Conservation (phyloP, 2,797 vertebrate genomes). For the Typhlichthys eigenmanni region DNA sequence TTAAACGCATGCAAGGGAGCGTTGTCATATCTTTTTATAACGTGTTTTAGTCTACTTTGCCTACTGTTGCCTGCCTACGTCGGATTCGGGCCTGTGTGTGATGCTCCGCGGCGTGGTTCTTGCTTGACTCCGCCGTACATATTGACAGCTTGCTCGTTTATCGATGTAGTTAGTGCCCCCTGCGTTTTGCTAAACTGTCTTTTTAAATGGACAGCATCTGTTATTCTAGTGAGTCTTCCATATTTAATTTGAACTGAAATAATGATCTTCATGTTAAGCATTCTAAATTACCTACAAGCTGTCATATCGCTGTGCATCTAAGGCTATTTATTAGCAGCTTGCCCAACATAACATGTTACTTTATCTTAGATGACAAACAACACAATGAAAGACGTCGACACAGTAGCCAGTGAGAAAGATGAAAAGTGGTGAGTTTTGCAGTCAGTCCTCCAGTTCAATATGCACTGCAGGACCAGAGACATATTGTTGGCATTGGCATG, state of each 20-base stretch:
- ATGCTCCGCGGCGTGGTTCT: constrained; percentile 23
- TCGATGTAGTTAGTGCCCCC: neutral
- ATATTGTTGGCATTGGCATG: neutral
- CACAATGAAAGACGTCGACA: constrained; percentile 89
- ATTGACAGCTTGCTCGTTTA: constrained; percentile 13
- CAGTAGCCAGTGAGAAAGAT: constrained; percentile 75
- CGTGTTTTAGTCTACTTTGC: neutral
- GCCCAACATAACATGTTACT: neutral
- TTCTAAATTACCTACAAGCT: no score
- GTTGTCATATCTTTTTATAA: neutral
- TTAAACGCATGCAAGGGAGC: constrained; percentile 18
- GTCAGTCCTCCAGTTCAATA: neutral
- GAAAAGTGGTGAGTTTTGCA: constrained; percentile 69
- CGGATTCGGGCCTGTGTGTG: neutral
- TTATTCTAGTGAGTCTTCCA: no score
- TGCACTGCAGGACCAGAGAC: neutral
- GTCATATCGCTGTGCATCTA: no score
- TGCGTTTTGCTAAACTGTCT: neutral
- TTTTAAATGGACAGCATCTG: rapidly evolving
- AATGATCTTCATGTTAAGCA: no score
- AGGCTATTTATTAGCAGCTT: no score
- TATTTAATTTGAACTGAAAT: no score
- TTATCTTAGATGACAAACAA: constrained; percentile 73
- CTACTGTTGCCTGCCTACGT: no score
- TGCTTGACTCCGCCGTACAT: constrained; percentile 19